Evolutionary conservation across 2,797 vertebrate genomes (phyloP).

Genomic region (Kryptopterus vitreolus): DNA sequence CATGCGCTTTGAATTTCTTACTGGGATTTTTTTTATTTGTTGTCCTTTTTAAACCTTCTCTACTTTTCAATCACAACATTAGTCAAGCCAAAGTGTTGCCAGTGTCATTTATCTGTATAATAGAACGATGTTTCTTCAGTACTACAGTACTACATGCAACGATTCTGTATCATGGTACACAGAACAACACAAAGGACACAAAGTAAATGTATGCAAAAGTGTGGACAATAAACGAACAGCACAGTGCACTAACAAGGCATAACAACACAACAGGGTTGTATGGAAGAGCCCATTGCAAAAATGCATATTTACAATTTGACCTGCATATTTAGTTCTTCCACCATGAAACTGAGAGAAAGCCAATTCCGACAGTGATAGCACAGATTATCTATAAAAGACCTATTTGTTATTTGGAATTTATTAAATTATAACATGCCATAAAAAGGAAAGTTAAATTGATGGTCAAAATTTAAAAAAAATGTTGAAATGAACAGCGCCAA

Average conservation of each 20-base stretch:
- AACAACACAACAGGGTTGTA: background rate
- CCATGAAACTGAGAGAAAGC: background rate
- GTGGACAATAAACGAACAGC: background rate
- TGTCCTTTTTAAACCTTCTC: background rate
- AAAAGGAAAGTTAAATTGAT: background rate
- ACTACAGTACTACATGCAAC: background rate
- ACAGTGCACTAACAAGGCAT: background rate
- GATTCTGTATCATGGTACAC: background rate
- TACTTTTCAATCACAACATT: background rate
- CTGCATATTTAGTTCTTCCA: background rate
- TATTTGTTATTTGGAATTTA: constrained; percentile 13
- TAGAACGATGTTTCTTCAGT: background rate
- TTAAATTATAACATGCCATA: too few relatives aligned
- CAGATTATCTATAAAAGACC: background rate
- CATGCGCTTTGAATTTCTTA: background rate
- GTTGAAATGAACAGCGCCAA: constrained; percentile 64
- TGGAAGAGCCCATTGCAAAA: background rate
- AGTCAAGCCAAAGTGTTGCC: background rate
- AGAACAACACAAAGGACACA: background rate
- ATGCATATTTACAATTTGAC: background rate
- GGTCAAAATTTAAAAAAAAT: constrained; percentile 37
- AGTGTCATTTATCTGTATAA: background rate
- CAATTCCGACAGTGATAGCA: background rate
- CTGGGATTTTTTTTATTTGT: background rate
- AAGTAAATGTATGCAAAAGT: background rate